Evolutionary conservation across 2,113 vertebrate genomes (phyloP).

Genomic region (Callospermophilus lateralis): DNA sequence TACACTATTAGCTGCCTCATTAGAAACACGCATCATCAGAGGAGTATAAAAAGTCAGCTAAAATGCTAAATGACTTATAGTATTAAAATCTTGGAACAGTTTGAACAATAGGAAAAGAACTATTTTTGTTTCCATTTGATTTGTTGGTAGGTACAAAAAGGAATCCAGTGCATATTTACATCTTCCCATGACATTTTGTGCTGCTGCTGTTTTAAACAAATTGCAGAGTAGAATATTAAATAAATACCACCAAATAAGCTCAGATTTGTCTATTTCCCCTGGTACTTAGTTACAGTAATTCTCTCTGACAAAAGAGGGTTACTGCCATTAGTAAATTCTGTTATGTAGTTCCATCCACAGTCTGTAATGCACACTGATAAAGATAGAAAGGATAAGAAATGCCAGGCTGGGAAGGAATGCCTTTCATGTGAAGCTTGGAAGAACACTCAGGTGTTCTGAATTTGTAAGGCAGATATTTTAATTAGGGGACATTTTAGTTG

Average conservation of each 20-base stretch:
- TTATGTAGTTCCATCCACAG: conserved; percentile 81
- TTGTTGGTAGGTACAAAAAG: conserved; percentile 88
- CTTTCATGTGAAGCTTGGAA: conserved; percentile 35
- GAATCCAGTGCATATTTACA: conserved; percentile 86
- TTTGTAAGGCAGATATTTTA: neutral
- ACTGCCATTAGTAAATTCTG: conserved; percentile 86
- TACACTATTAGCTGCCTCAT: conserved; percentile 79
- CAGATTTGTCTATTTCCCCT: conserved; percentile 82
- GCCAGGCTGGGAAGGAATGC: conserved; percentile 26
- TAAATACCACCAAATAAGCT: conserved; percentile 87
- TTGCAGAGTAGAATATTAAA: conserved; percentile 88
- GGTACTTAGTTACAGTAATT: conserved; percentile 87
- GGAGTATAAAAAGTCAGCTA: conserved; percentile 75
- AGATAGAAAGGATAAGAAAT: conserved; percentile 83
- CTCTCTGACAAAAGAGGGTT: conserved; percentile 85
- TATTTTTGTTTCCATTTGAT: conserved; percentile 78
- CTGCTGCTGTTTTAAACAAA: conserved; percentile 87
- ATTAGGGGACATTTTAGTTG: neutral
- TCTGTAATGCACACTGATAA: conserved; percentile 83
- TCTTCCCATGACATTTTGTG: conserved; percentile 89
- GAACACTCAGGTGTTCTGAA: neutral
- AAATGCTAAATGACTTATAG: conserved; percentile 79
- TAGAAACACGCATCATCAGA: conserved; percentile 79
- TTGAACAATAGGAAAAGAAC: conserved; percentile 79
- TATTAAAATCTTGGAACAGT: conserved; percentile 80